Evolutionary conservation across 2,888 invertebrate species (phyloP), one percentile per base, ranked within the genome.

Genomic region (Acanthacorydalis orientalis): DNA sequence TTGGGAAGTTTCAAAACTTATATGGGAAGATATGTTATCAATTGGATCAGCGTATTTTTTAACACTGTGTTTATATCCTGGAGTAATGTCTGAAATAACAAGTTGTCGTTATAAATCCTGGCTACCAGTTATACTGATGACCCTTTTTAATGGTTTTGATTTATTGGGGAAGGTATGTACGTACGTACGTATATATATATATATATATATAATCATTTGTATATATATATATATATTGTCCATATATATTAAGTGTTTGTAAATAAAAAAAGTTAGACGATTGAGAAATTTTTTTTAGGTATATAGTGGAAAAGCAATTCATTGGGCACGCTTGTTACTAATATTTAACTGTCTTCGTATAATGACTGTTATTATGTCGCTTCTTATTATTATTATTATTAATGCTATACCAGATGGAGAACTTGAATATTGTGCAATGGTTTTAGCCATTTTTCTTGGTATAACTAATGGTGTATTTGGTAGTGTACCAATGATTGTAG

Each of bases 71-170:
- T 69, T 92, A 14, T 92, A 92, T 61, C 92, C 92, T 0, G 92
- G 92, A 45, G 87, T 92, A 44, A 81, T 88, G 48, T 87, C 90
- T 0, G 91, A 92, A 63, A 83, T 92, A 31, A 75, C 80, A 11
- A 89, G 88, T 49, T 91, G 90, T 59, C 75, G 75, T 23, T 76
- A 89, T 38, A 80, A 80, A 12, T 77, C 81, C 2, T 92, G 92
- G 91, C 88, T 91, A 85, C 91, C 92, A 0, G 87, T 92, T 32
- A 69, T 91, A 39, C 72, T 92, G 49, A 91, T 92, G 87, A 81
- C 89, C 1, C 74, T 83, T 9, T 92, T 92, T 62, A 92, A 92
- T 58, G 74, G 81, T 4, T 83, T 85, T 44, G 92, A 92, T 67
- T 77, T 91, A 12, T 68, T 89, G 51, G 92, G 92, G 53, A 84